Evolutionary conservation across 2,797 vertebrate species (phyloP), one percentile per base, ranked within the genome.

Genomic region (Apogon talboti): DNA sequence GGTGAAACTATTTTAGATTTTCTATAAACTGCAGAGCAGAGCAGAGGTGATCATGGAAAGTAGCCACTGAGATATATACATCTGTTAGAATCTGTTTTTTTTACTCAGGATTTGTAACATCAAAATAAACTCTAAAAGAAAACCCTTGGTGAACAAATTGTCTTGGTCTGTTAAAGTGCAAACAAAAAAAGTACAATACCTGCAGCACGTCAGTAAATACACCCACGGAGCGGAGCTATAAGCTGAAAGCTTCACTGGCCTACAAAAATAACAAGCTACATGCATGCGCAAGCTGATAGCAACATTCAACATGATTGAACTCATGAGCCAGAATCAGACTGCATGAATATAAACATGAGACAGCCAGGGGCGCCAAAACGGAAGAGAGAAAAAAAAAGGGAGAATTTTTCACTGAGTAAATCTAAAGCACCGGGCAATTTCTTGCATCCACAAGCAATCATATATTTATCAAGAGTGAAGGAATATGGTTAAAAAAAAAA

Each of bases 311-410:
- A 65, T 47, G 70, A 91, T 74, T 82, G 74, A 80, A 81, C 55
- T 81, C 61, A 42, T 64, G 66, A 78, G 81, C 66, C 41, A 60
- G 38, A 80, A 60, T 50, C 56, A 56, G 43, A 44, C 68, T 33
- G 48, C 77, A 87, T 86, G 78, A 86, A 89, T 83, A 83, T 79
- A 90, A 89, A 84, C 81, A 84, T 81, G 78, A 87, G 81, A 66
- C 19, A 71, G 77, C 80, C 66, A 64, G 24, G 44, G 67, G 81
- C 78, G 44, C 74, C 43, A 70, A 52, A 74, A 63, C 18, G 18
- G 41, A 28, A 41, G 24, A 28, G 5, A 11, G 54, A 16, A 11
- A 30, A 35, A 30, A 21, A 50, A 47, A 69, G 42, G 24, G 44
- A 55, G 50, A 21, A 13, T 46, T 74, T 81, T 79, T 79, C 46